Base-by-base conservation (phyloP, 2,888 invertebrate species). In the Tachina fera region DNA sequence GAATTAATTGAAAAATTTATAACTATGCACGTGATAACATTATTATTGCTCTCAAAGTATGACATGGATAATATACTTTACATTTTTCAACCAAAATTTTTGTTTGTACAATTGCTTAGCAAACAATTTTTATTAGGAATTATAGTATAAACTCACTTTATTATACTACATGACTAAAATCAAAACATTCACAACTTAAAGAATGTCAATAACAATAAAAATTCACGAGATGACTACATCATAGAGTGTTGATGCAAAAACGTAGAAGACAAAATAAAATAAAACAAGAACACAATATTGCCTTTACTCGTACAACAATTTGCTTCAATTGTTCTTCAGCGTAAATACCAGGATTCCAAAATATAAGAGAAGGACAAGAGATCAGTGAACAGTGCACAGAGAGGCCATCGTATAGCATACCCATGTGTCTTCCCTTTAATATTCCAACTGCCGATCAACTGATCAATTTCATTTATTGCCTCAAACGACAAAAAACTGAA, bases 381-480 rank as follows among this genome's bases (percentile, higher is more conserved):
- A 31, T 4, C 31, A n/a, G n/a, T 31, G 31, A 0, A 1, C 31
- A 31, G 31, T 31, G 31, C 0, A 31, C 61, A 61, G 13, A 22
- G 56, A 22, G 16, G 9, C n/a, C 31, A 39, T 78, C 19, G 51
- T n/a, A 31, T 31, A 31, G 31, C 31, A 31, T 31, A 3, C 31
- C 31, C 31, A 31, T 31, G 31, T 31, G 4, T 31, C 31, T 2
- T 31, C 31, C 31, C 31, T 4, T 31, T 31, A 31, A 31, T 31
- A 31, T 31, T 31, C 2, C 31, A 3, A 70, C 70, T 78, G 61
- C 45, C 31, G 61, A 51, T 60, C 61, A 70, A 75, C 65, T 81
- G 71, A 84, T 77, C 84, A 72, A 84, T 68, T 77, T 72, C 80
- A 80, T 74, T 84, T 84, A 72, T 77, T 76, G 80, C 63, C 67